Evolutionary conservation across 1,140 invertebrate genomes (phyloP).

Genomic region (Penaeus indicus): DNA sequence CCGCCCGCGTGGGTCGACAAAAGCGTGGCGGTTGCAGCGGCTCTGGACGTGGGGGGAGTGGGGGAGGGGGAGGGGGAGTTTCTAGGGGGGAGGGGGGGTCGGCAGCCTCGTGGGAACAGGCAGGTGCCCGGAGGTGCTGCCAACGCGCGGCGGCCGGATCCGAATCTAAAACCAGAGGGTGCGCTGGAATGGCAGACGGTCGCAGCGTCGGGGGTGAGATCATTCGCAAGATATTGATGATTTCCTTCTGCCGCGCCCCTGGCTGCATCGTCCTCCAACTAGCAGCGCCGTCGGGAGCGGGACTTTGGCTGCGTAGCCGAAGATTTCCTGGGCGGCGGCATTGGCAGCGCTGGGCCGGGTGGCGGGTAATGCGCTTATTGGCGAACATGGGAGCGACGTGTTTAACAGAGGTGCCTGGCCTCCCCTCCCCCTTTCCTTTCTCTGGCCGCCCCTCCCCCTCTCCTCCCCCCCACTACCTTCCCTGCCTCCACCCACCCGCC

Average conservation of each 20-base stretch:
- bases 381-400: conserved; percentile 44
- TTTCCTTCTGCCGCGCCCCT: too few relatives aligned
- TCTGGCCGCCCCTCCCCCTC: too few relatives aligned
- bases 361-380: conserved; percentile 51
- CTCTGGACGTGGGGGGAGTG: not conserved
- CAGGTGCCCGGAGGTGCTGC: conserved; percentile 11
- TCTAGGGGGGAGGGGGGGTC: not conserved
- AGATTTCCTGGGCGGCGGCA: too few relatives aligned
- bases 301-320: too few relatives aligned
- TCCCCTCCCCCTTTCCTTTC: not conserved
- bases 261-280: too few relatives aligned
- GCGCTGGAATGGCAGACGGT: not conserved
- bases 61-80: too few relatives aligned
- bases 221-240: too few relatives aligned
- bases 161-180: not conserved
- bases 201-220: too few relatives aligned
- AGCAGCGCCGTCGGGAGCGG: too few relatives aligned
- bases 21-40: conserved; percentile 2
- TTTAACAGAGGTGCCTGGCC: conserved; percentile 28
- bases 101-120: not conserved
- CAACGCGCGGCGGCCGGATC: conserved; percentile 9
- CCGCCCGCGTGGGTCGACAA: conserved; percentile 10
- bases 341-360: not conserved
- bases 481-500: not conserved
- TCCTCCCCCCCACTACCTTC: too few relatives aligned